Percentiles rank a stretch among this genome's conserved stretches.
Conservation (phyloP, 2,797 vertebrate genomes). For the Sebastes taczanowskii region DNA sequence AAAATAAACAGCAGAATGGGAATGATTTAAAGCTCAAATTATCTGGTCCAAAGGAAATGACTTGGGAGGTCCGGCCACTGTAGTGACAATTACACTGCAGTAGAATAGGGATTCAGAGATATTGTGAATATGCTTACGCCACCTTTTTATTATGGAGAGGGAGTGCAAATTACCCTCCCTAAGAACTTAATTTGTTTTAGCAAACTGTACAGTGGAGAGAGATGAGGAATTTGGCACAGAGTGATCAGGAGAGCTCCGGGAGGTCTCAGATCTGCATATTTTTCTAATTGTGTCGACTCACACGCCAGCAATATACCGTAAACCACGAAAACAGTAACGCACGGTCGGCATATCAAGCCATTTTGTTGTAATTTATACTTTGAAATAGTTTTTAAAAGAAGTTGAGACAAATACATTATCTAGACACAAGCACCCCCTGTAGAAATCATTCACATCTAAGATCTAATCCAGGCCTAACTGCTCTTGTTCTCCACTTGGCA, state of each 20-base stretch:
- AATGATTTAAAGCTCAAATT: constrained; percentile 45
- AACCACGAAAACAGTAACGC: not conserved
- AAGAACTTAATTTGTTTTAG: constrained; percentile 66
- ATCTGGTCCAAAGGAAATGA: constrained; percentile 54
- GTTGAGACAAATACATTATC: constrained; percentile 8
- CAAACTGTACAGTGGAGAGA: constrained; percentile 41
- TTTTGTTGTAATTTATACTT: constrained; percentile 11
- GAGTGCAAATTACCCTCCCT: constrained; percentile 38
- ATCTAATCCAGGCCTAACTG: not conserved
- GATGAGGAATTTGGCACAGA: constrained; percentile 48
- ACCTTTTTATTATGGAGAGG: constrained; percentile 33
- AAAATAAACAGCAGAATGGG: constrained; percentile 52
- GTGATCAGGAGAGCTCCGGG: constrained; percentile 41
- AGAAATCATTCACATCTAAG: constrained; percentile 7
- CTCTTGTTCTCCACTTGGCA: constrained; percentile 11
- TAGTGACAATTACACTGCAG: constrained; percentile 26
- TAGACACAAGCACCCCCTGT: not conserved
- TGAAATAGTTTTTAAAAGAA: not conserved
- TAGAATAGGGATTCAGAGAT: constrained; percentile 39
- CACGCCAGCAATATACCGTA: constrained; percentile 11
- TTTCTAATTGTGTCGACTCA: constrained; percentile 34
- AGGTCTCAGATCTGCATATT: constrained; percentile 53
- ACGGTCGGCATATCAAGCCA: not conserved
- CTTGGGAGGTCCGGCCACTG: constrained; percentile 8
- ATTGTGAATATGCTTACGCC: constrained; percentile 36